These are phyloP conservation scores for Xyliphius kryptos DNA, from an alignment of 2,113 vertebrate species.

Conservation along the genomic window DNA sequence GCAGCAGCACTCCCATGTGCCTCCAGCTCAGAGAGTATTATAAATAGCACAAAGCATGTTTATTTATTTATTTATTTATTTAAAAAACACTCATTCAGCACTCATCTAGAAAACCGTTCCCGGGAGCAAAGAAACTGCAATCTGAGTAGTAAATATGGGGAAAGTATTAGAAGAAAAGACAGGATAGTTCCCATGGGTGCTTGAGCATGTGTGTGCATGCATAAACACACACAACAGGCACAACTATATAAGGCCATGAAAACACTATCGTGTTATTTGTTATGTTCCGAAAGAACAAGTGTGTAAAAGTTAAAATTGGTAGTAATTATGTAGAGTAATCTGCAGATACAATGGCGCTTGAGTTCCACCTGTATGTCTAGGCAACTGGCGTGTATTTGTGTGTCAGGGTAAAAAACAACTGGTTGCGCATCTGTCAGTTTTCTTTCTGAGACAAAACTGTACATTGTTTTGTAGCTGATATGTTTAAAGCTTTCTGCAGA, in stretches of 20 bases:
- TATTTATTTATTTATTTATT: background rate
- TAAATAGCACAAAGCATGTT: slow-evolving; percentile 11
- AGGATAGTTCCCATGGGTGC: slow-evolving; percentile 12
- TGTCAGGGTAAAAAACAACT: background rate
- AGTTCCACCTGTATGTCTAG: slow-evolving; percentile 4
- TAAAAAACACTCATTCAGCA: too few species aligned
- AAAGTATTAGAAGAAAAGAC: slow-evolving; percentile 13
- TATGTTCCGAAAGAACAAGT: slow-evolving; percentile 49
- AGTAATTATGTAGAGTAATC: slow-evolving; percentile 29
- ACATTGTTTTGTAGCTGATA: background rate
- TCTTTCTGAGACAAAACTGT: background rate
- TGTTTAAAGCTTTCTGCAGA: background rate
- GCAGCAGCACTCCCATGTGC: background rate
- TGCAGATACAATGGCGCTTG: slow-evolving; percentile 4
- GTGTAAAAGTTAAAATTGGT: slow-evolving; percentile 31
- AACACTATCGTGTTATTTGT: slow-evolving; percentile 57
- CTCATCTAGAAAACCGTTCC: slow-evolving; percentile 11
- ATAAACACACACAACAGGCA: slow-evolving; percentile 44
- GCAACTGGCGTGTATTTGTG: background rate
- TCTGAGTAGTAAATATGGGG: slow-evolving; percentile 5
- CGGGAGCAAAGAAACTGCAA: slow-evolving; percentile 2
- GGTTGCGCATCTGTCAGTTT: too few species aligned
- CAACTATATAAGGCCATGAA: slow-evolving; percentile 69
- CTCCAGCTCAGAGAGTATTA: background rate
- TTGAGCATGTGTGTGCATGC: background rate